Evolutionary conservation across 2,113 vertebrate genomes (phyloP), one percentile per base, ranked within the genome.

Genomic region (Spilogale gracilis): DNA sequence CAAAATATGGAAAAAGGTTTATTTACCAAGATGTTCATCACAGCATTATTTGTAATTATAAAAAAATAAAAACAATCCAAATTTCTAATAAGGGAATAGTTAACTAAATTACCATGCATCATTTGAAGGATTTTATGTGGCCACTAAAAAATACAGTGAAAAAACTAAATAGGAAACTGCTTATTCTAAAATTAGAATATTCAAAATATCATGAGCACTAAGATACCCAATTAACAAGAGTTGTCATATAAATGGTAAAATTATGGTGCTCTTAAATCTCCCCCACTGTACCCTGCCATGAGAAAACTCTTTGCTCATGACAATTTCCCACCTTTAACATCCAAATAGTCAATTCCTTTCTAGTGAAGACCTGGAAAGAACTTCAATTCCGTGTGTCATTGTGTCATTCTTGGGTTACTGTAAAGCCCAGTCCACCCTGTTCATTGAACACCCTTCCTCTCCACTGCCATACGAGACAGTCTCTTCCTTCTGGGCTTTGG

Each of bases 1-100:
- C 60, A 97, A 97, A 96, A 88, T 89, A 63, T 16, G 13, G 9
- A 12, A 17, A 48, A 89, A 69, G 25, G 38, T 73, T 86, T 81
- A 79, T 89, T 96, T 61, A 94, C 83, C 52, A 95, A 95, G 63
- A 95, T 85, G 38, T 92, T 95, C n/a, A 94, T 89, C 91, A 94
- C 7, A 71, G 43, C 13, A 83, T 73, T 90, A 76, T 61, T 79
- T 94, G 74, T 90, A 90, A 94, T 87, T 83, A 92, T 52, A 69
- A 95, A 96, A 96, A 92, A 89, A 74, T 74, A 43, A 96, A 93
- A 96, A 32, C 52, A 78, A 85, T 63, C 27, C 32, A 92, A 96
- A 93, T 95, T 67, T 69, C 56, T 50, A 92, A 69, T 27, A 76
- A 91, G 30, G 90, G 43, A 61, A 91, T 58, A 85, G 54, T 89